Base-by-base conservation (phyloP, 2,888 invertebrate species). In the Dryobota labecula region DNA sequence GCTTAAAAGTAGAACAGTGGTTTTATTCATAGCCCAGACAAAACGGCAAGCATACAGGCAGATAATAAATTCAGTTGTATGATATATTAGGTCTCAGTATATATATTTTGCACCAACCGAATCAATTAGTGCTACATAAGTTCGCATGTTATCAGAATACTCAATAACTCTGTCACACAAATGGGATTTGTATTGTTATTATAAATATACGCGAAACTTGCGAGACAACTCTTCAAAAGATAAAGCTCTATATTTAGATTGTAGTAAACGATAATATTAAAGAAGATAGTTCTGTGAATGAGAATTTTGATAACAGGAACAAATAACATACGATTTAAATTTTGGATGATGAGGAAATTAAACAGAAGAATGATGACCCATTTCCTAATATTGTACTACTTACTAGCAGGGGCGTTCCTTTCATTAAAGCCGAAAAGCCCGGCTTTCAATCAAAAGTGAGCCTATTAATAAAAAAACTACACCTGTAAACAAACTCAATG, bases 101-200 rank as follows among this genome's bases (percentile, higher is more conserved):
- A 2, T 62, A 76, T 62, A 61, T 30, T 65, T 73, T 65, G 64
- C 56, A 62, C 45, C 62, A 65, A 82, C 64, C 1, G 20, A 80
- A 82, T 80, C 81, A 82, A 82, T 84, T 84, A 83, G 77, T 70
- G 63, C 49, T 43, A 74, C 71, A 45, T 45, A 63, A 73, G 75
- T 66, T 70, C 71, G 57, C 30, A 43, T 67, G 51, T 63, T 84
- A 84, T 85, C 84, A 56, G 30, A 9, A 13, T 54, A 60, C 18
- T 38, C 70, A 76, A 77, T 84, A 83, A 85, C 63, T 84, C 76
- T 78, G 63, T 70, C 84, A 70, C 49, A 70, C 60, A 77, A 85
- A 84, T 70, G 65, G 73, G 76, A 82, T 82, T 84, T 79, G 58
- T 73, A 76, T 73, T 69, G 73, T 73, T 80, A 75, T 41, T 73